Base-by-base conservation (phyloP, 2,113 vertebrate species). In the Cyanistes caeruleus region DNA sequence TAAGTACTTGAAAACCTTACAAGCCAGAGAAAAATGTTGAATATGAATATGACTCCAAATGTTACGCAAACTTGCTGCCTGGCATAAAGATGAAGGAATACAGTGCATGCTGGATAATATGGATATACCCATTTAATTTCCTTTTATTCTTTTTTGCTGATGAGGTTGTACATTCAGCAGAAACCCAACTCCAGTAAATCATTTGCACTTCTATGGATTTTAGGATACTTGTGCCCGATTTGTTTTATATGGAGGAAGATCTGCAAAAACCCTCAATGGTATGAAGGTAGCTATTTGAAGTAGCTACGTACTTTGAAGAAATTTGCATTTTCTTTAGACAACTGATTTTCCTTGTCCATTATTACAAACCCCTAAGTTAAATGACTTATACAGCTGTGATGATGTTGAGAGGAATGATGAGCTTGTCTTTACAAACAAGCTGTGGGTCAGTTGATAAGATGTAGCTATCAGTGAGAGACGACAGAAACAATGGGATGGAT, bases 111-210 rank as follows among this genome's bases (percentile, higher is more conserved):
- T 73, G 58, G 28, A 55, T 52, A 28, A 37, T 16, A 75, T 7
- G 21, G 13, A 46, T 41, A 31, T 12, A 27, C 1, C 11, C 0
- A 7, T 84, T 82, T 60, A 2, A 8, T 27, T 7, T 2, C 4
- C 10, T 7, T 5, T 8, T 31, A 1, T 43, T 78, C 2, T 37
- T 28, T 52, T 70, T 53, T 77, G 14, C 30, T 56, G 20, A 30
- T 85, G 60, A 78, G 20, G 21, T 17, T 48, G 19, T 68, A 30
- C 4, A 12, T 15, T 53, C 5, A 49, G 23, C 18, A 72, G 46
- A n/a, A 74, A 55, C 41, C 18, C 4, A 16, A 28, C 52, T 63
- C 15, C 0, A 14, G 28, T 12, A 89, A 59, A 68, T 41, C 28
- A 28, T 41, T 75, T 76, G 18, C 8, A 9, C 9, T 60, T 68